Evolutionary conservation across 2,113 vertebrate species (phyloP).

Genomic region (Pygoscelis adeliae): DNA sequence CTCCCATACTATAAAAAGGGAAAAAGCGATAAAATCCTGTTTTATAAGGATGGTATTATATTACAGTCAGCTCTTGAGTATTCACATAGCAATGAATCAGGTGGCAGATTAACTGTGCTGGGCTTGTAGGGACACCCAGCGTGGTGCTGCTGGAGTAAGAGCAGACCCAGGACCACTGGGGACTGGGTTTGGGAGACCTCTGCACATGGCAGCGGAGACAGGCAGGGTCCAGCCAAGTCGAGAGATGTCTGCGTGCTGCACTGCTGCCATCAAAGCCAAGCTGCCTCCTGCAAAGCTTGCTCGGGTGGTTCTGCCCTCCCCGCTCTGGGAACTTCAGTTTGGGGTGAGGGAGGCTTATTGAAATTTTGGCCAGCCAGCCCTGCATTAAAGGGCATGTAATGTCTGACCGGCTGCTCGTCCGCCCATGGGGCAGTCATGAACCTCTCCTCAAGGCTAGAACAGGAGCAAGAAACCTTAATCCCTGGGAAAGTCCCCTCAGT

Average conservation of each 20-base stretch:
- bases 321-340: background rate
- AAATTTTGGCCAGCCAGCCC: background rate
- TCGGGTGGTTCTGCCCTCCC: background rate
- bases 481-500: background rate
- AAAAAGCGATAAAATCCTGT: constrained; percentile 5
- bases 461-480: background rate
- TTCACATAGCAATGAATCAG: background rate
- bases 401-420: background rate
- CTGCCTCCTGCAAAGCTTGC: background rate
- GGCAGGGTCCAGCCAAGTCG: background rate
- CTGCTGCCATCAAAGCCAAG: background rate
- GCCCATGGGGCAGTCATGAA: background rate
- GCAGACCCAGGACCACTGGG: background rate
- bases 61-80: background rate
- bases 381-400: background rate
- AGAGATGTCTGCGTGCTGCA: fast-evolving
- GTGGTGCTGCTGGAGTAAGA: background rate
- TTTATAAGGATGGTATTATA: background rate
- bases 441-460: background rate
- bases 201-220: fast-evolving
- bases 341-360: background rate
- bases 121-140: background rate
- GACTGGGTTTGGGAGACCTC: background rate
- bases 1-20: background rate
- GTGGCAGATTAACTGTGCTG: background rate